Percentiles rank a stretch among this genome's conserved stretches.
Evolutionary conservation across 2,888 invertebrate genomes (phyloP).

Genomic region (Yponomeuta malinellus): DNA sequence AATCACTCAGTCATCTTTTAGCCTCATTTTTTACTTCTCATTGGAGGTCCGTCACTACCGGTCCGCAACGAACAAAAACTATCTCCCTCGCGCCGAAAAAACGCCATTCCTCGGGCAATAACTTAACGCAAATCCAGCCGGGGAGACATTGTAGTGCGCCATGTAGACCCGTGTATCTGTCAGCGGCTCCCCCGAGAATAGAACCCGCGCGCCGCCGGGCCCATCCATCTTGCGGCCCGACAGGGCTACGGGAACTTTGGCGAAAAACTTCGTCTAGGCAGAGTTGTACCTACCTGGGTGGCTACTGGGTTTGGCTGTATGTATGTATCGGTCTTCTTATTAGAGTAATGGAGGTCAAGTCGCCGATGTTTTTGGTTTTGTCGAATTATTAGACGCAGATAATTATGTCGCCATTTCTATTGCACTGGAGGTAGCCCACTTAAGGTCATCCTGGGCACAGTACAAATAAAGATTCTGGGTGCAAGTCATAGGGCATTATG

Average conservation of each 20-base stretch:
- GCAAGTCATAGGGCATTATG: too few species aligned
- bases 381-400: too few species aligned
- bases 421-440: too few species aligned
- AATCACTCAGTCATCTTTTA: too few species aligned
- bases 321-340: too few species aligned
- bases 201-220: slow-evolving; percentile 21
- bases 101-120: neutral
- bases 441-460: too few species aligned
- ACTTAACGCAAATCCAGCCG: neutral
- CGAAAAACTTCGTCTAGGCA: neutral
- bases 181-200: slow-evolving; percentile 9
- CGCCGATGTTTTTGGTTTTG: too few species aligned
- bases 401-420: too few species aligned
- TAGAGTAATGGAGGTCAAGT: too few species aligned
- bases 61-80: neutral
- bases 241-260: slow-evolving; percentile 2
- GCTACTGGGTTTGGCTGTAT: neutral
- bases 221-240: slow-evolving; percentile 29
- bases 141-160: neutral
- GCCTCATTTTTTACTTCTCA: too few species aligned
- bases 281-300: neutral
- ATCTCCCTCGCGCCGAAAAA: neutral
- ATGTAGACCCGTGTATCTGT: slow-evolving; percentile 14
- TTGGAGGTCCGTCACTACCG: too few species aligned
- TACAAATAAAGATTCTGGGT: too few species aligned